Evolutionary conservation across 2,888 invertebrate species (phyloP), one percentile per base, ranked within the genome.

Genomic region (Drosophila barbarae): DNA sequence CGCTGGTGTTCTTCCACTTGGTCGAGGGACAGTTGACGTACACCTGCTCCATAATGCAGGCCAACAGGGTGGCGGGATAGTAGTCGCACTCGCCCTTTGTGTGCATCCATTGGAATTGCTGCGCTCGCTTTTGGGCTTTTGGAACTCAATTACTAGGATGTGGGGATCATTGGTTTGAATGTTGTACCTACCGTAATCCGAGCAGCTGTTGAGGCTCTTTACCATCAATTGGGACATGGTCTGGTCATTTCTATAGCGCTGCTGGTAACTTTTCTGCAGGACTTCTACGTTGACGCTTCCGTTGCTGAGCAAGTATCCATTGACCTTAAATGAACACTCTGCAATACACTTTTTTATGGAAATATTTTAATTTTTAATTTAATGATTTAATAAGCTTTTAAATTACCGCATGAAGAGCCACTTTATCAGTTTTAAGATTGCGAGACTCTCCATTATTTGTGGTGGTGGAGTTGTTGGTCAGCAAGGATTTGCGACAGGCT

Each of bases 11-110:
- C 13, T 84, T 83, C 84, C 85, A 76, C n/a, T 55, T 73, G 1
- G 49, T 42, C 8, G 50, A 15, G 2, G 84, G 84, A 26, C 84
- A 85, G 26, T 77, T 85, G 9, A 67, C 61, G 35, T 85, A 81
- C 2, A 77, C 78, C 35, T 72, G 44, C 15, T 83, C 76, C 65
- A 77, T 71, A 4, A 65, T 57, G 39, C 85, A 82, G 50, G 76
- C 72, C 32, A 83, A 42, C 38, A 82, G 36, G 6, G 69, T 70
- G 10, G 71, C 85, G 7, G 81, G 85, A 54, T 63, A 70, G 34
- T 71, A 74, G 46, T 84, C 63, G 54, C 85, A 85, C 1, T 72
- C 52, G 9, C 67, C 69, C 50, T 71, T 69, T 3, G 61, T 21
- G 21, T 66, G 69, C 47, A 82, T n/a, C 85, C 85, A 85, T 23